Percentiles rank a stretch among this genome's conserved stretches.
Evolutionary conservation across 2,797 vertebrate genomes (phyloP).

Genomic region (Ficedula albicollis): DNA sequence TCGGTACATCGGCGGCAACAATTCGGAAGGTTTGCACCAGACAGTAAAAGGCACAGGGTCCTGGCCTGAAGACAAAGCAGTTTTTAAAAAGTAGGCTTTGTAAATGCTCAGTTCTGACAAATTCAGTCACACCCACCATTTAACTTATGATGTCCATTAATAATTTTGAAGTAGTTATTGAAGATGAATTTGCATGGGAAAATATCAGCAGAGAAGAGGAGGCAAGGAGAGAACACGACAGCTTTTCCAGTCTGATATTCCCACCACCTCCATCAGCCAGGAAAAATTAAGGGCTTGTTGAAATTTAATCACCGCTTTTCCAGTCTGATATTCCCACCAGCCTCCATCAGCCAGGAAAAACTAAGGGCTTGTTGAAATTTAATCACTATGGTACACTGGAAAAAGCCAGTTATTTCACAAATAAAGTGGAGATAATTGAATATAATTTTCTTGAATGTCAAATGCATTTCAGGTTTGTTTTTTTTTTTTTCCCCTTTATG

Average conservation of each 20-base stretch:
- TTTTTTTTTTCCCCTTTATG: not conserved
- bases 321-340: not conserved
- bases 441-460: not conserved
- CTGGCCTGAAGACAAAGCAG: not conserved
- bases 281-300: not conserved
- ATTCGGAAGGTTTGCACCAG: not conserved
- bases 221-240: not conserved
- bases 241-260: not conserved
- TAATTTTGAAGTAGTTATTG: not conserved
- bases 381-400: not conserved
- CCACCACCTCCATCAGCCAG: not conserved
- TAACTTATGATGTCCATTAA: not conserved
- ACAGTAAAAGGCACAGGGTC: not conserved
- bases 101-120: not conserved
- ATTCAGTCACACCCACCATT: not conserved
- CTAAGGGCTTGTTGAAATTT: not conserved
- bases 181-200: not conserved
- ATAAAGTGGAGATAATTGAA: not conserved
- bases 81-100: not conserved
- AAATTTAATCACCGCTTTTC: not conserved
- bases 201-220: not conserved
- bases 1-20: no score
- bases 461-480: not conserved
- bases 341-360: not conserved
- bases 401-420: not conserved